Base-by-base conservation (phyloP, 2,113 vertebrate genomes). In the Carollia perspicillata region DNA sequence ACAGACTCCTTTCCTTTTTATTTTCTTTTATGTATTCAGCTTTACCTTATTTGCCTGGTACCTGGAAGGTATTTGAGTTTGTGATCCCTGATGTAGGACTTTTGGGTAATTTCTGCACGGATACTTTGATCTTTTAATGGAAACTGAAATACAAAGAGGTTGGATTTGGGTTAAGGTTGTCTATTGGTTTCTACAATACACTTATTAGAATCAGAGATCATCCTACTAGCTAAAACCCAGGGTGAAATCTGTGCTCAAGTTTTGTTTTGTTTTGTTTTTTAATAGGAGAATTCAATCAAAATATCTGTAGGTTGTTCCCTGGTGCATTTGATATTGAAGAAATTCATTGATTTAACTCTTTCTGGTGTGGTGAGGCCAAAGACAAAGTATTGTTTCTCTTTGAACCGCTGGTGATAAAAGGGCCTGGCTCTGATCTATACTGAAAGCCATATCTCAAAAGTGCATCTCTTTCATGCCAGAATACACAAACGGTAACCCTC, bases 311-410 rank as follows among this genome's bases (percentile, higher is more conserved):
- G 30, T 40, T 72, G 9, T 28, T 75, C 20, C 75, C 33, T 89
- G 20, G n/a, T 44, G 20, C n/a, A 66, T 96, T 92, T 92, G 58
- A 84, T 93, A 51, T 80, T 93, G 20, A 96, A 65, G 81, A 75
- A 83, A 84, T 42, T 23, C 68, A 92, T 5, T 74, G 5, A 81
- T 23, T 18, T 40, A 83, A 5, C 33, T 33, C 26, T 40, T 22
- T 81, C 33, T 84, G 44, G 22, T 85, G 78, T 22, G 28, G 22
- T 30, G 35, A 81, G 22, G 42, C 28, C 53, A 83, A 69, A 30
- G 30, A 30, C n/a, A 68, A 71, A 28, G 35, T 30, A 13, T 71
- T 92, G n/a, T 86, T 79, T 89, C 42, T 78, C 30, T 85, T 55
- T 65, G 47, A 91, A 77, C 10, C 86, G 23, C 16, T 87, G 3